Evolutionary conservation across 2,113 vertebrate species (phyloP).

Genomic region (Silurus glanis): DNA sequence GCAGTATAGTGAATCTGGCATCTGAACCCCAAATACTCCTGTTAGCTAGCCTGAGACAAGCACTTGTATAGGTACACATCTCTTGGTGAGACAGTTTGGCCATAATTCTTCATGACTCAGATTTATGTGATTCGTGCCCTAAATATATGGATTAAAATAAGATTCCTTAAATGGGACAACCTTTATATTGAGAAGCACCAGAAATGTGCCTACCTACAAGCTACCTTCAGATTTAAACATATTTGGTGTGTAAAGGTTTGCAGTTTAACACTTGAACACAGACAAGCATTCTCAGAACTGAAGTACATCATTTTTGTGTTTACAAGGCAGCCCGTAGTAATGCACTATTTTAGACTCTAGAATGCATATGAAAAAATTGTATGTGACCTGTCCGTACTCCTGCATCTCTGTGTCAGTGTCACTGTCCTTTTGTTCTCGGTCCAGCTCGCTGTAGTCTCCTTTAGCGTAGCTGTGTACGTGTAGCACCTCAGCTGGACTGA

Average conservation of each 20-base stretch:
- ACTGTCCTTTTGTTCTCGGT: conserved; percentile 58
- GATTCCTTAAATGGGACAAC: not conserved
- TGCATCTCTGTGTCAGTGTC: conserved; percentile 59
- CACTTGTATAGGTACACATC: not conserved
- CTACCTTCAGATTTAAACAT: not conserved
- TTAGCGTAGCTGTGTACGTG: conserved; percentile 88
- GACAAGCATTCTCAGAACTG: not conserved
- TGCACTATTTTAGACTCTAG: not conserved
- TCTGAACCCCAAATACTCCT: not conserved
- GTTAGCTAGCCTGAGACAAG: not conserved
- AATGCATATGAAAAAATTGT: not conserved
- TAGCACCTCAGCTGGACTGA: conserved; percentile 79
- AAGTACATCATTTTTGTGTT: not conserved
- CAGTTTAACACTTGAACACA: not conserved
- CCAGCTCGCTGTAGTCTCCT: conserved; percentile 74
- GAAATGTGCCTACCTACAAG: too few relatives aligned
- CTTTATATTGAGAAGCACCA: not conserved
- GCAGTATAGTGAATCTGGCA: not conserved
- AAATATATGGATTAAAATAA: not conserved
- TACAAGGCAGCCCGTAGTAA: not conserved
- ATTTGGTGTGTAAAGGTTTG: not conserved
- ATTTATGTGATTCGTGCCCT: not conserved
- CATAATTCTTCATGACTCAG: not conserved
- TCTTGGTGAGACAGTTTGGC: not conserved
- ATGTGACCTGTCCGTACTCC: conserved; percentile 36